Evolutionary conservation across 2,113 vertebrate species (phyloP).

Genomic region (Rhineura floridana): DNA sequence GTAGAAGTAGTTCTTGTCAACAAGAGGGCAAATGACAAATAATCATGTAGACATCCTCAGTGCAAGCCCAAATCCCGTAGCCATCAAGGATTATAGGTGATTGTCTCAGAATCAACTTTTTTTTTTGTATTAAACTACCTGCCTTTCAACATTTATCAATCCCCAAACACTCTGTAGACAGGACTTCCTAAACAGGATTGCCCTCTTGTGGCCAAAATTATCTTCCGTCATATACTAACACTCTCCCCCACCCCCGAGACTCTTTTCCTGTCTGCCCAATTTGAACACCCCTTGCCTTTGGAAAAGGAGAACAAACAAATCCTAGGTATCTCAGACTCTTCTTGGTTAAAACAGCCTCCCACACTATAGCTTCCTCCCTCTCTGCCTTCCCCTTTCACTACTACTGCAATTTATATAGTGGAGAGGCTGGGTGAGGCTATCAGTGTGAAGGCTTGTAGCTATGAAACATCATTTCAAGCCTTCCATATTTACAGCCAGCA

Average conservation of each 20-base stretch:
- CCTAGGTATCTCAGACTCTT: background rate
- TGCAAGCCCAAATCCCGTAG: background rate
- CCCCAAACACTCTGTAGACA: background rate
- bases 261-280: background rate
- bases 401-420: background rate
- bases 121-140: background rate
- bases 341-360: background rate
- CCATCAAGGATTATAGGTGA: background rate
- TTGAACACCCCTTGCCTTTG: too few relatives aligned
- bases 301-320: background rate
- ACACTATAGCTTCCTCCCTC: too few relatives aligned
- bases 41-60: background rate
- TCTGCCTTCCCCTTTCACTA: background rate
- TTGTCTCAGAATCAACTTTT: too few relatives aligned
- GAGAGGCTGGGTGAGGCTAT: background rate
- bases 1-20: background rate
- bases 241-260: background rate
- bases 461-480: background rate
- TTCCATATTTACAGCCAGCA: background rate
- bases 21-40: background rate
- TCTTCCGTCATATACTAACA: background rate
- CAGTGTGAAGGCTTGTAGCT: background rate
- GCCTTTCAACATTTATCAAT: background rate
- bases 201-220: constrained; percentile 12
- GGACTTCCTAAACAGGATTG: background rate